These are phyloP conservation scores for Pararge aegeria DNA, from an alignment of 1,140 invertebrate genomes.

Conservation along the genomic window DNA sequence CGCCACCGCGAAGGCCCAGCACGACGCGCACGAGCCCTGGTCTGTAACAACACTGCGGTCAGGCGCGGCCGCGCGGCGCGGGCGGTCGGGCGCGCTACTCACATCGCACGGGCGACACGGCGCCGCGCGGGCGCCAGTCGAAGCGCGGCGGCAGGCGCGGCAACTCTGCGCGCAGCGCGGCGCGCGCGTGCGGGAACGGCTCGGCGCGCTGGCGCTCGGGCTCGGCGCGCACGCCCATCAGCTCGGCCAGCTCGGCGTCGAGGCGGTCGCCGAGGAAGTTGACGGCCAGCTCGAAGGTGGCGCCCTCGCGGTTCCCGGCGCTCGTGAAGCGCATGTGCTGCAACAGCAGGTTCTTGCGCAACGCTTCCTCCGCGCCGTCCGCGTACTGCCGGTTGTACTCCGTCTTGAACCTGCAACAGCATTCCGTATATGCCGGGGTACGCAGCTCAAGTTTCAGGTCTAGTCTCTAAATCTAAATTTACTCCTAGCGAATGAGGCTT, in stretches of 20 bases:
- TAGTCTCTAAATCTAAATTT: no score
- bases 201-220: conserved; percentile 28
- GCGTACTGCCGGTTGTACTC: conserved; percentile 43
- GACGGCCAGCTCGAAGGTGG: conserved; percentile 36
- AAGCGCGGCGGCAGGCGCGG: conserved; percentile 40
- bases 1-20: conserved; percentile 81
- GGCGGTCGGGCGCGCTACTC: conserved; percentile 25
- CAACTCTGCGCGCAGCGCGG: conserved; percentile 21
- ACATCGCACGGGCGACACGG: conserved; percentile 47
- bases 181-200: conserved; percentile 38
- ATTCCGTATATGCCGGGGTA: background rate
- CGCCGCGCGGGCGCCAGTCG: conserved; percentile 57
- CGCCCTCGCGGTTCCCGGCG: conserved; percentile 52
- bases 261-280: conserved; percentile 51
- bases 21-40: conserved; percentile 59
- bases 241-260: conserved; percentile 36
- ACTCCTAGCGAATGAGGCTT: no score
- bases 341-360: conserved; percentile 53
- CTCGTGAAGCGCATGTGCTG: conserved; percentile 43
- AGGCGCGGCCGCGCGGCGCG: conserved; percentile 42
- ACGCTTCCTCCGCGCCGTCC: conserved; percentile 48
- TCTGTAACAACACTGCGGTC: conserved; percentile 42
- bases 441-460: no score
- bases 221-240: conserved; percentile 30
- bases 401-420: conserved; percentile 46